These are phyloP conservation scores for Ptychochromis oligacanthus DNA, from an alignment of 2,113 vertebrate species.

Conservation along the genomic window DNA sequence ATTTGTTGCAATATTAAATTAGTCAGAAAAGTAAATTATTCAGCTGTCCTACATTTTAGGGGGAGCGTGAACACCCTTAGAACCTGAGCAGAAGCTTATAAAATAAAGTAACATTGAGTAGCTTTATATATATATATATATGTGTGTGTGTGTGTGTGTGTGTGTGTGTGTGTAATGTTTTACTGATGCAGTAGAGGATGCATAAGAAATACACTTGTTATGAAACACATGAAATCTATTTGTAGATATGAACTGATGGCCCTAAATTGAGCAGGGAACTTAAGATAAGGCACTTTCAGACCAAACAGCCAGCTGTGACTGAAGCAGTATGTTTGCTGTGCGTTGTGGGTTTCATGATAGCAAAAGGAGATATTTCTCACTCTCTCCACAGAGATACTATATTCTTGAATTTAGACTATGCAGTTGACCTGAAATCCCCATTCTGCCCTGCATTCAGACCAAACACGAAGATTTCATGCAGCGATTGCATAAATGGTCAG, in stretches of 20 bases:
- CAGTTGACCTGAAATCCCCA: neutral
- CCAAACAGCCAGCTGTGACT: neutral
- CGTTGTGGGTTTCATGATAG: neutral
- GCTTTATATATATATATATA: no score
- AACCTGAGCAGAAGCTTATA: neutral
- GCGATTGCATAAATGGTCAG: neutral
- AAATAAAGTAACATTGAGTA: neutral
- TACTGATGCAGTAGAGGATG: neutral
- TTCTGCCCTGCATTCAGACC: no score
- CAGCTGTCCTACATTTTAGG: constrained; percentile 13
- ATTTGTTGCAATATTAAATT: constrained; percentile 12
- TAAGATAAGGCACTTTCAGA: neutral
- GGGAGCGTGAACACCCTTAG: neutral
- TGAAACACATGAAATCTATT: neutral
- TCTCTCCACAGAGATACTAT: neutral
- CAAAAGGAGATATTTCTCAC: neutral
- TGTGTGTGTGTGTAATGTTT: neutral
- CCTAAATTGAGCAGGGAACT: neutral
- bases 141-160: no score
- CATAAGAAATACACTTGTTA: neutral
- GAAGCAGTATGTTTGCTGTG: neutral
- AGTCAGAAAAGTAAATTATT: constrained; percentile 10
- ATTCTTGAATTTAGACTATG: neutral
- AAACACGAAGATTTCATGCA: neutral
- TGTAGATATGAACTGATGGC: neutral